Base-by-base conservation (phyloP, 2,888 invertebrate genomes). In the Amiota mariae region DNA sequence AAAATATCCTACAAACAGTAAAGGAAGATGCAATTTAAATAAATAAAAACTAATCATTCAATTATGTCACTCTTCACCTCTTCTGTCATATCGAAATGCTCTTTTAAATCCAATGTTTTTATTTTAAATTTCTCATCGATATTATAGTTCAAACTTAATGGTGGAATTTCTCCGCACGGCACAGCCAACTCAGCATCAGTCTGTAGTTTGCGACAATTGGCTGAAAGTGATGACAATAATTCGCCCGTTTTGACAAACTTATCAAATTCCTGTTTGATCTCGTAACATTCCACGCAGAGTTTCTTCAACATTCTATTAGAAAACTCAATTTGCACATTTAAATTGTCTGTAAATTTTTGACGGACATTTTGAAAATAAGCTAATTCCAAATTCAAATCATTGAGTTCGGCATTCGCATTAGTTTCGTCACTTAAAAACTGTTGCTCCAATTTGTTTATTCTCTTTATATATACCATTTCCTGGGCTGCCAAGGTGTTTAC, bases 151-250 rank as follows among this genome's bases (percentile, higher is more conserved):
- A n/a, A 24, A 47, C 46, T 54, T 36, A 36, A 36, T 36, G 36
- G 36, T 6, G 36, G 36, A 36, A 36, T 36, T 11, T 78, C 73
- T 0, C 72, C 72, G 73, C 76, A 79, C 0, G 82, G 75, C 1
- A 77, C 59, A 1, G 87, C 76, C 48, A 86, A 87, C 72, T 87
- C 87, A 4, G 82, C 79, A 77, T 86, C 80, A 0, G 86, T 85
- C 76, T 82, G 81, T 4, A 82, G 78, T 75, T 87, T 86, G 10
- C 84, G 74, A 20, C 87, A 87, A 56, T 76, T 82, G 2, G 78
- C 80, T 0, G 79, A 79, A 1, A 86, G 72, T 0, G 80, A 77
- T 0, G 87, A 71, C 12, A 87, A 47, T 8, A 82, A 73, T 61
- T 84, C 83, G 1, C 87, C 86, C 46, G 78, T 76, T 68, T 80